Base-by-base conservation (phyloP, 1,140 invertebrate genomes). In the Phenacoccus solenopsis region DNA sequence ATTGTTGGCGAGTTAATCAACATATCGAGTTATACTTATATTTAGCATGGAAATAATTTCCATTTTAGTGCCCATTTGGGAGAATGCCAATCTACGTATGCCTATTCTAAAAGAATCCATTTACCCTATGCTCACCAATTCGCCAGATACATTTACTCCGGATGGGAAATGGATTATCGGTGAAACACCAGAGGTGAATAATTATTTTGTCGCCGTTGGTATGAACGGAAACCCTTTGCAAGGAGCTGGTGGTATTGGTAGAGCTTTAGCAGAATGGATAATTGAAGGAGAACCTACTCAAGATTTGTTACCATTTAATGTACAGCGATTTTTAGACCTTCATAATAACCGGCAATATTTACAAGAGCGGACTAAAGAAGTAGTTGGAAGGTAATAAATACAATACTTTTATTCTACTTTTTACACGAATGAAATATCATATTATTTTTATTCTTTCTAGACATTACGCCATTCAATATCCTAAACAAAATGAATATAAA, bases 181-280 rank as follows among this genome's bases (percentile, higher is more conserved):
- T 25, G 86, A 90, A 78, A 83, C 85, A 59, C 83, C 88, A 12
- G 87, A 90, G 84, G 83, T 85, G 12, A 25, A 83, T 57, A 92
- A 91, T 75, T 94, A 93, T 78, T 93, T 86, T 80, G 86, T 93
- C n/a, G 89, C 89, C 38, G 88, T 88, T 74, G 84, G 83, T 70
- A 86, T 85, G 83, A 86, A 84, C 77, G 84, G 83, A 67, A 86
- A 85, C 77, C 81, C 84, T n/a, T 75, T 86, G 25, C 84, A 85
- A 81, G 83, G 84, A 27, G 84, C 84, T 69, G 90, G 89, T 68
- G 91, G 90, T 1, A 85, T 92, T 69, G 91, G 90, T 0, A 85
- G 87, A 78, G 80, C 87, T 32, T 78, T 91, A 12, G 86, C 89
- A 0, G 86, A 90, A 73, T 90, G 87, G 85, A 85, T 93, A 69